Evolutionary conservation across 2,797 vertebrate genomes (phyloP), one percentile per base, ranked within the genome.

Genomic region (Microctenopoma stevenorrisi): DNA sequence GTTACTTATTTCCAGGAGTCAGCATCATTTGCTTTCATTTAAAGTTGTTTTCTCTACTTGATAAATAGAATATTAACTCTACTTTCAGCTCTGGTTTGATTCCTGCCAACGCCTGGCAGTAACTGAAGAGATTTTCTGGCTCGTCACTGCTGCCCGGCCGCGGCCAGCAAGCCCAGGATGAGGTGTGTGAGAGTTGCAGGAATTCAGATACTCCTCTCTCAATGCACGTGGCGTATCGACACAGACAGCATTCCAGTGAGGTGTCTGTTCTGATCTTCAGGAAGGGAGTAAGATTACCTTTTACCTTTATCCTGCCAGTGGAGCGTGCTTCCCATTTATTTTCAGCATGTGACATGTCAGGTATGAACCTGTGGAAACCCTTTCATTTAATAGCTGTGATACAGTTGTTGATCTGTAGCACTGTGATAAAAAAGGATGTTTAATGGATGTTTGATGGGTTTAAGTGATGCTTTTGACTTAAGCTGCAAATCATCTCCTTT

Each of bases 381-480:
- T 68, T 76, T 62, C 63, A 69, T 42, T 60, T 59, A 49, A 74
- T 53, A 43, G 61, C 68, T 48, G 37, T 44, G 69, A 68, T 64
- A 64, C 65, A 58, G 64, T 55, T 82, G 81, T 77, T 80, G 79
- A 83, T 85, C 60, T 74, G 74, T 18, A 7, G 59, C 64, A 7
- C 72, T 69, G 40, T 74, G 72, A 79, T 84, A 68, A 64, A 73
- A 77, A 59, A 50, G 37, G 16, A 67, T 58, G 47, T 78, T 70
- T 81, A 82, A 84, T 84, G 68, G 78, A 69, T 18, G 49, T 86
- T 74, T 86, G 78, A 88, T 82, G 66, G 74, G 46, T 74, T 76
- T 74, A 83, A 83, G 68, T 72, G 73, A 77, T 38, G 54, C 58
- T 70, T 76, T 63, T 64, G 57, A 79, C 61, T 69, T 74, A 42